Evolutionary conservation across 2,888 invertebrate species (phyloP).

Genomic region (Orthosia gothica): DNA sequence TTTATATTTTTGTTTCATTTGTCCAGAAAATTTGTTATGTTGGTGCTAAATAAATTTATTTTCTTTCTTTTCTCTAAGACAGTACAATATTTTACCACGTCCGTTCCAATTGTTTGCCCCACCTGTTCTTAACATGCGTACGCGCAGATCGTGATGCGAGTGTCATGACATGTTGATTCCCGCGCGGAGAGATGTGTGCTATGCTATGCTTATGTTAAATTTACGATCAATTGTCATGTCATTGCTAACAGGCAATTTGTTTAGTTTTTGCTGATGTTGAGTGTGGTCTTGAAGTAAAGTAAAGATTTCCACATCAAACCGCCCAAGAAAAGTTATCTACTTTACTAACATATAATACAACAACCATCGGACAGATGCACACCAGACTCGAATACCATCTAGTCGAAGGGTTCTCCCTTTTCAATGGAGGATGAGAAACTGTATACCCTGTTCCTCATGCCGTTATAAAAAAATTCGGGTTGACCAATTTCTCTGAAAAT

Average conservation of each 20-base stretch:
- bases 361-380: too few relatives aligned
- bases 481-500: not conserved
- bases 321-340: too few relatives aligned
- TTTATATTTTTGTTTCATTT: too few relatives aligned
- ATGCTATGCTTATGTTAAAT: constrained; percentile 27
- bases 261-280: not conserved
- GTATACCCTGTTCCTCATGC: too few relatives aligned
- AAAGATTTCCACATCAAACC: not conserved
- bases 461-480: not conserved
- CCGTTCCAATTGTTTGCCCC: constrained; percentile 2
- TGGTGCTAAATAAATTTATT: too few relatives aligned
- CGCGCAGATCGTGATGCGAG: constrained; percentile 30
- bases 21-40: too few relatives aligned
- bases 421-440: too few relatives aligned
- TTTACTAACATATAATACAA: too few relatives aligned
- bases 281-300: constrained; percentile 9
- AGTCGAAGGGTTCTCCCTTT: too few relatives aligned
- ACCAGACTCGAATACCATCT: too few relatives aligned
- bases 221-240: constrained; percentile 58
- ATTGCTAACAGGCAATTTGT: constrained; percentile 31
- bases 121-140: constrained; percentile 45
- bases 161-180: constrained; percentile 57
- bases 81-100: not conserved
- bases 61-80: too few relatives aligned
- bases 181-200: constrained; percentile 36